Percentiles rank a stretch among this genome's conserved stretches.
These are phyloP conservation scores for Anseranas semipalmata DNA, from an alignment of 2,113 vertebrate species.

Conservation along the genomic window DNA sequence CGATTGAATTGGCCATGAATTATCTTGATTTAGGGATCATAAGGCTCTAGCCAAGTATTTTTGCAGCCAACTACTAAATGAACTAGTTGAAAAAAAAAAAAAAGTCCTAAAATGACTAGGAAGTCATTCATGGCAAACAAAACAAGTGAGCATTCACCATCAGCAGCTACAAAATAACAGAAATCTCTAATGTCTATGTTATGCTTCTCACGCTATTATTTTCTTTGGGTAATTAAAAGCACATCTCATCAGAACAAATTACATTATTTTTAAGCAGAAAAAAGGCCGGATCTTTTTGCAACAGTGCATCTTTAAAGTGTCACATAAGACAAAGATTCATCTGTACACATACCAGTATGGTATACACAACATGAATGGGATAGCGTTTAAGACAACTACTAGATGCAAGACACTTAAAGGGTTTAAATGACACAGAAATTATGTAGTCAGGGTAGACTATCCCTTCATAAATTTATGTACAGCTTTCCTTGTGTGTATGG, in stretches of 20 bases:
- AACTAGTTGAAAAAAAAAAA: background rate
- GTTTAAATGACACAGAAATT: background rate
- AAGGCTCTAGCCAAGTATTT: background rate
- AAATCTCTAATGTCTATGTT: background rate
- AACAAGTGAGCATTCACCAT: background rate
- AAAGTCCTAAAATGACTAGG: background rate
- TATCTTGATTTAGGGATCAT: background rate
- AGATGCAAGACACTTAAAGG: background rate
- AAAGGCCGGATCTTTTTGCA: background rate
- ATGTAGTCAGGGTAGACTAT: background rate
- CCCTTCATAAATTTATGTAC: background rate
- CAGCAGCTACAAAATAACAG: background rate
- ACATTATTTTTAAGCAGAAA: background rate
- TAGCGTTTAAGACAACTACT: background rate
- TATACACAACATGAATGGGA: background rate
- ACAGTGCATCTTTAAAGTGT: background rate
- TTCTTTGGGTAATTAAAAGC: background rate
- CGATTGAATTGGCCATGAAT: background rate
- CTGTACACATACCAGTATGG: background rate
- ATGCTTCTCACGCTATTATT: background rate
- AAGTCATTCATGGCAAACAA: background rate
- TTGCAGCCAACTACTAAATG: background rate
- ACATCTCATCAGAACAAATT: background rate
- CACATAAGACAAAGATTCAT: background rate
- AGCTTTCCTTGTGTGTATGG: fast-evolving